Percentiles rank a stretch among this genome's conserved stretches.
These are phyloP conservation scores for Bellardia pandia DNA, from an alignment of 2,888 invertebrate species.

Conservation along the genomic window DNA sequence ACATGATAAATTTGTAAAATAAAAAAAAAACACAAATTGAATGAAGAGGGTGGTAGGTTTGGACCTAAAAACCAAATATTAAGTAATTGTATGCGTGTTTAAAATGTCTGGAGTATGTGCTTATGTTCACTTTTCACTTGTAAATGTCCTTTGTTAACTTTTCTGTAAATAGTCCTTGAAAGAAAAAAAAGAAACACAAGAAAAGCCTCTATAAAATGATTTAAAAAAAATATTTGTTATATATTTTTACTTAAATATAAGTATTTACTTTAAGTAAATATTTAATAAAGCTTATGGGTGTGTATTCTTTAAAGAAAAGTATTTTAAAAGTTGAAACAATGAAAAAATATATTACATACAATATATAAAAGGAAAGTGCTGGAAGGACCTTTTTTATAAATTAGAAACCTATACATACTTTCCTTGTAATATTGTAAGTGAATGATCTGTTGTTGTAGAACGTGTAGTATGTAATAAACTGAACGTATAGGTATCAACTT, in stretches of 20 bases:
- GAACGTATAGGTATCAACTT: too few species aligned
- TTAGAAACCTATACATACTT: too few species aligned
- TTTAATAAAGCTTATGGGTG: not conserved
- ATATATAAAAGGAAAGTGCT: too few species aligned
- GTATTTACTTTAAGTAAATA: not conserved
- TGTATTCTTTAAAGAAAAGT: too few species aligned
- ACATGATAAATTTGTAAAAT: not conserved
- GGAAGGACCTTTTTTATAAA: too few species aligned
- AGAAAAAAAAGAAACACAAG: not conserved
- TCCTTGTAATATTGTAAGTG: too few species aligned
- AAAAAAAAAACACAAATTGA: constrained; percentile 7
- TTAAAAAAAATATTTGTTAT: not conserved
- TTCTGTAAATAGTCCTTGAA: not conserved
- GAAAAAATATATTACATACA: too few species aligned
- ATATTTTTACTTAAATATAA: not conserved
- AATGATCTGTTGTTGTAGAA: too few species aligned
- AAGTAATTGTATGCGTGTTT: constrained; percentile 40
- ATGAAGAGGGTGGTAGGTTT: constrained; percentile 12
- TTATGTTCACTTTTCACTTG: constrained; percentile 31
- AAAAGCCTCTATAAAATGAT: not conserved
- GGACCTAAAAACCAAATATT: not conserved
- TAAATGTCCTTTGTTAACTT: not conserved
- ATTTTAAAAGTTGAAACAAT: too few species aligned
- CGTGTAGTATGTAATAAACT: too few species aligned
- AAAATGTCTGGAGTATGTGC: not conserved